Evolutionary conservation across 2,797 vertebrate species (phyloP).

Genomic region (Thamnophis elegans): DNA sequence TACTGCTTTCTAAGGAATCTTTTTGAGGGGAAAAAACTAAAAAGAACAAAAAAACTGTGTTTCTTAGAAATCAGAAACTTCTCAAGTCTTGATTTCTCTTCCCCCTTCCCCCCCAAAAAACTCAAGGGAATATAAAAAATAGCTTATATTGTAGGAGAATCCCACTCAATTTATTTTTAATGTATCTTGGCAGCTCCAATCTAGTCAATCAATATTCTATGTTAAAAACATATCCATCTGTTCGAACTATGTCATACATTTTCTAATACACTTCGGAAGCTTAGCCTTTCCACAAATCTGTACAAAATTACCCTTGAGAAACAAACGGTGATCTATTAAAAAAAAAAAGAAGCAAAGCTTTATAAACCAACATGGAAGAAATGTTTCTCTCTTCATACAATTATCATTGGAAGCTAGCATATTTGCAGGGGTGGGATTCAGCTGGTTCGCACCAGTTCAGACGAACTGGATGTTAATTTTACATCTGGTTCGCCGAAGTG

Average conservation of each 20-base stretch:
- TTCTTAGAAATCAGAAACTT: background rate
- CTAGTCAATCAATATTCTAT: background rate
- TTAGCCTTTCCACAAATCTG: background rate
- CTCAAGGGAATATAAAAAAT: background rate
- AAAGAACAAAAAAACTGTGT: too few species aligned
- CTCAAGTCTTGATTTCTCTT: background rate
- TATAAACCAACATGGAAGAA: background rate
- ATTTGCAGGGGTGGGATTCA: background rate
- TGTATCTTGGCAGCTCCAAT: background rate
- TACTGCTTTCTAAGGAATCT: background rate
- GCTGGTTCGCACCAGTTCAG: too few species aligned
- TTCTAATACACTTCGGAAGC: background rate
- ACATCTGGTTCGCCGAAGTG: too few species aligned
- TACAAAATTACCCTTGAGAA: background rate
- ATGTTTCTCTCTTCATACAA: background rate
- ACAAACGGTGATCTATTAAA: background rate
- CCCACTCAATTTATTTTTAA: background rate
- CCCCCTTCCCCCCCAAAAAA: background rate
- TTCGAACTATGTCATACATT: background rate
- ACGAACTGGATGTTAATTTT: too few species aligned
- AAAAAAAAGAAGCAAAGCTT: background rate
- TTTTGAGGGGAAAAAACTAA: background rate
- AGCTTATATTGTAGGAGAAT: background rate
- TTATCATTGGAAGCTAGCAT: background rate
- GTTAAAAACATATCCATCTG: background rate